phyloP scores from a whole-genome alignment of 2,113 vertebrate species.

The Mastomys natalensis region DNA sequence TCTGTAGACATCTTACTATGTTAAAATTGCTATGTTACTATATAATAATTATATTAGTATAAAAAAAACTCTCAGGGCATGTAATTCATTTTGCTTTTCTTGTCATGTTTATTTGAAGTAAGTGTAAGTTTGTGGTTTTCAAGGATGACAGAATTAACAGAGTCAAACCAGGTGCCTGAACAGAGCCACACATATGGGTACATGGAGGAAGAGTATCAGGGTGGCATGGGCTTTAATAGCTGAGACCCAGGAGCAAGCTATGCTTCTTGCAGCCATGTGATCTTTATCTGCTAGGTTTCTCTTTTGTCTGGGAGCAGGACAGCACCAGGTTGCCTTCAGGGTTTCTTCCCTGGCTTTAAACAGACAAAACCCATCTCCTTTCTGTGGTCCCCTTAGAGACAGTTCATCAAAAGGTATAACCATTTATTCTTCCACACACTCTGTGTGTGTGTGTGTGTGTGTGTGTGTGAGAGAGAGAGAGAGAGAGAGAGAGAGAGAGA shows the following conservation, averaged over 20 bases:
- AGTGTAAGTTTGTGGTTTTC: not conserved
- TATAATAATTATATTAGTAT: not conserved
- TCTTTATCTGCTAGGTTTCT: not conserved
- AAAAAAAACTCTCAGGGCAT: not conserved
- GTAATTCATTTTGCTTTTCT: conserved; percentile 7
- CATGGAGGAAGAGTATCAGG: not conserved
- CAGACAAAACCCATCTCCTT: not conserved
- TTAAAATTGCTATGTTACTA: not conserved
- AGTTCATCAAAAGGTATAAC: not conserved
- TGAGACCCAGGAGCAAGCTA: not conserved
- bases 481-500: no score
- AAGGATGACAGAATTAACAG: not conserved
- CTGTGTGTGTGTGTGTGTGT: not conserved
- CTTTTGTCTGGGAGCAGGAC: not conserved
- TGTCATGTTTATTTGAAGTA: not conserved
- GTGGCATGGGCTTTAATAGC: not conserved
- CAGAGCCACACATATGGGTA: not conserved
- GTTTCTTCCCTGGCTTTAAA: not conserved
- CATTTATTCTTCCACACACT: not conserved
- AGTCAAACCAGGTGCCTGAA: not conserved
- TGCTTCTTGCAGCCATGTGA: not conserved
- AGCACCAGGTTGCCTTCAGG: not conserved
- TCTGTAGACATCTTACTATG: not conserved
- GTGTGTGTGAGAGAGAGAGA: not conserved
- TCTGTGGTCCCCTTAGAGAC: not conserved